Evolutionary conservation across 2,888 invertebrate genomes (phyloP), one percentile per base, ranked within the genome.

Genomic region (Polydrusus cervinus): DNA sequence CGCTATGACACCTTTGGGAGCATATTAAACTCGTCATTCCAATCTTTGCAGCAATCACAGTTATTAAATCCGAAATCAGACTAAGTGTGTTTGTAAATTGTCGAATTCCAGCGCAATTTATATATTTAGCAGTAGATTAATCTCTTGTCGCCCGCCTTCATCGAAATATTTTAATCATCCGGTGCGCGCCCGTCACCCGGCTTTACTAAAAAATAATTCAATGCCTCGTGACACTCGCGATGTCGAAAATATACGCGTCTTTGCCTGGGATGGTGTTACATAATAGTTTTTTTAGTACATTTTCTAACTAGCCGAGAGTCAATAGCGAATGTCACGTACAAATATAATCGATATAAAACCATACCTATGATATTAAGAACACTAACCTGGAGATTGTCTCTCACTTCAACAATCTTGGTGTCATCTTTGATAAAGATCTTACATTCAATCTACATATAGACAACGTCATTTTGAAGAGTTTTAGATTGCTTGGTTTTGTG

Each of bases 111-210:
- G 83, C 81, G 83, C 85, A 84, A 86, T 86, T 86, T 86, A 87
- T 86, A 86, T 86, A 86, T 86, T 86, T 86, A 86, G 87, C 85
- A 81, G 82, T 82, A 86, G 85, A 86, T 87, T 86, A 86, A 87
- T 87, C 86, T 85, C 82, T 81, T 83, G 85, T 86, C 86, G 82
- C 81, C 81, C 81, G 82, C 82, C 81, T 82, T 82, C 84, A 81
- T 78, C 79, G 78, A 82, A 81, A 84, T 84, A 84, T 86, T 85
- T 86, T 85, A 86, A 87, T 86, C 86, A 83, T 82, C 79, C 80
- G 80, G 81, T 80, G 80, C 83, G 83, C 83, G 82, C 84, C 79
- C 81, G 80, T 79, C 79, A 79, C 78, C 75, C 80, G 68, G 78
- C 80, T 80, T 80, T 80, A 78, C 80, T 78, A 82, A 83, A 84